These are phyloP conservation scores for Muntiacus reevesi DNA, from an alignment of 2,113 vertebrate genomes.

Conservation along the genomic window DNA sequence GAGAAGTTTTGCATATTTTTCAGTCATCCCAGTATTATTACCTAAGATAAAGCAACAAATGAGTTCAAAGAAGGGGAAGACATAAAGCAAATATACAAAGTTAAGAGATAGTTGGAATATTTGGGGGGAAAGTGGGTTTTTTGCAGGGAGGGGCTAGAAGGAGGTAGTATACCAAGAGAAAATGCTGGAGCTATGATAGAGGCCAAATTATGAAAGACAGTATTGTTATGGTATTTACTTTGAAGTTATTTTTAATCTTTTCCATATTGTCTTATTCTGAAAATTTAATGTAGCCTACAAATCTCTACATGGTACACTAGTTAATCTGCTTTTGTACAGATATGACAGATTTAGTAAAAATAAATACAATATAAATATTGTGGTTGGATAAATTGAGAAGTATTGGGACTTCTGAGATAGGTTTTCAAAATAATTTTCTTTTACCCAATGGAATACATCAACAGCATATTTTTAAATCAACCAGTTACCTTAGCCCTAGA, in stretches of 20 bases:
- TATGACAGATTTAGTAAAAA: neutral
- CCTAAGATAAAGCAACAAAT: neutral
- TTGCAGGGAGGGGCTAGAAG: rapidly evolving
- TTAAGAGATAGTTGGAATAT: neutral
- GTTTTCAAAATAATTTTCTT: neutral
- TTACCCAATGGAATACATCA: neutral
- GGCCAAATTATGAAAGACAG: neutral
- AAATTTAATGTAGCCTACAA: neutral
- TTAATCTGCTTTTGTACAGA: neutral
- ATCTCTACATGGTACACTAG: neutral
- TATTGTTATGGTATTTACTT: neutral
- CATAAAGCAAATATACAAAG: neutral
- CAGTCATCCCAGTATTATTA: neutral
- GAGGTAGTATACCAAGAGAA: neutral
- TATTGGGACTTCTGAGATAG: neutral
- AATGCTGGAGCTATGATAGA: neutral
- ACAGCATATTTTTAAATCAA: neutral
- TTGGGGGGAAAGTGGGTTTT: neutral
- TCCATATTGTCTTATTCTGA: neutral
- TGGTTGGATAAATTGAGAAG: neutral
- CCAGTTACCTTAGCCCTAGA: neutral
- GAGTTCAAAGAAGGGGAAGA: neutral
- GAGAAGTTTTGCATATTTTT: neutral
- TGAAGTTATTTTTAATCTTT: neutral
- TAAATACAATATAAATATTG: neutral